These are phyloP conservation scores for Aquatica leii DNA, from an alignment of 2,888 invertebrate genomes.

Conservation along the genomic window DNA sequence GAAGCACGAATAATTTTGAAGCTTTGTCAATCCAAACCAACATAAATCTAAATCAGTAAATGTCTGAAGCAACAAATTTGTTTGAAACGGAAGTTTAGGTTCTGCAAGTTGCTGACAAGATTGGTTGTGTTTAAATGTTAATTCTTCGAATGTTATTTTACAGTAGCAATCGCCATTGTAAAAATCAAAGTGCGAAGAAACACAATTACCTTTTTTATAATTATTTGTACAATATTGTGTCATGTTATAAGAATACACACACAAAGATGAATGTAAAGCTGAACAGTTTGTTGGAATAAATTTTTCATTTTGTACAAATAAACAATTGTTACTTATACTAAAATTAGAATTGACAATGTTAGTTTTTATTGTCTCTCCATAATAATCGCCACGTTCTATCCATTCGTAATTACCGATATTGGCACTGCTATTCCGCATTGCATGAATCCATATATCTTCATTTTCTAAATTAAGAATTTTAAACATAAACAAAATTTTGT, in stretches of 20 bases:
- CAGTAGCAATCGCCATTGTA: conserved; percentile 17
- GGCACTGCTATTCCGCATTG: conserved; percentile 1
- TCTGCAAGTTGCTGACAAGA: conserved; percentile 16
- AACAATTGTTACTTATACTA: not conserved
- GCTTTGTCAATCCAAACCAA: conserved; percentile 15
- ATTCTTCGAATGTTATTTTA: not conserved
- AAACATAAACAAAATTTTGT: conserved; percentile 1
- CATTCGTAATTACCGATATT: conserved; percentile 9
- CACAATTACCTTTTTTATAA: not conserved
- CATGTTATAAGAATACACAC: not conserved
- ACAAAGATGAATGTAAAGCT: not conserved
- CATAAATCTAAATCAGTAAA: not conserved
- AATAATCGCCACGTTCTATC: conserved; percentile 9
- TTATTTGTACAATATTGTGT: not conserved
- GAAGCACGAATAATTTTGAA: not conserved
- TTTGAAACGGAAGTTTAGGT: conserved; percentile 16
- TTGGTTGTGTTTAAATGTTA: not conserved
- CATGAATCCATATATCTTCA: conserved; percentile 15
- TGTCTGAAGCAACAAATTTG: not conserved
- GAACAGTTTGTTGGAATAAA: not conserved
- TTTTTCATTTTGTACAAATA: not conserved
- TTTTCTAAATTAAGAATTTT: not conserved
- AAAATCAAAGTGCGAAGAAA: not conserved
- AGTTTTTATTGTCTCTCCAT: not conserved
- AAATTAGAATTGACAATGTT: not conserved